Evolutionary conservation across 2,888 invertebrate genomes (phyloP).

Genomic region (Agonopterix subpropinquella): DNA sequence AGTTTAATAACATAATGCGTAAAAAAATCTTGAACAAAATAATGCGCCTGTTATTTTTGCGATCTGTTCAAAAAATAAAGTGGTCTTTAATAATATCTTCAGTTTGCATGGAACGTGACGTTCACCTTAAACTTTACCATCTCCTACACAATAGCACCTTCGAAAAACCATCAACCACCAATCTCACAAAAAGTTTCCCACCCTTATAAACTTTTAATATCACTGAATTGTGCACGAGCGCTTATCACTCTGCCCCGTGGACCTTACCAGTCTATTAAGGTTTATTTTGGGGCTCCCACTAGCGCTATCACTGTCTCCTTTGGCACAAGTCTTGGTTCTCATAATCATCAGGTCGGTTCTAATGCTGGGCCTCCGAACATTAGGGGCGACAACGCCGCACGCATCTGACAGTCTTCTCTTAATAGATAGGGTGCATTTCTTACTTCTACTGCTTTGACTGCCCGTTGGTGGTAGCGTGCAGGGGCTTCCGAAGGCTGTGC

Average conservation of each 20-base stretch:
- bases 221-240: constrained; percentile 69
- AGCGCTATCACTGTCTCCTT: constrained; percentile 79
- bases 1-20: too few species aligned
- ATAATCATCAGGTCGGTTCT: constrained; percentile 92
- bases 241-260: constrained; percentile 61
- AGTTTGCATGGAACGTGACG: too few species aligned
- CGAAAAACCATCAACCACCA: too few species aligned
- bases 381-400: constrained; percentile 92
- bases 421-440: constrained; percentile 87
- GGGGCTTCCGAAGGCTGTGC: constrained; percentile 84
- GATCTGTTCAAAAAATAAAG: too few species aligned
- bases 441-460: constrained; percentile 78
- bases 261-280: constrained; percentile 63
- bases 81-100: too few species aligned
- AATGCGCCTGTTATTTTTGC: too few species aligned
- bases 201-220: constrained; percentile 23
- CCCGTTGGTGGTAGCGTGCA: constrained; percentile 83
- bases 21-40: too few species aligned
- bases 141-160: too few species aligned
- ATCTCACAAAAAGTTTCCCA: too few species aligned
- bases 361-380: constrained; percentile 90
- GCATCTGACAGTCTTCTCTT: constrained; percentile 90
- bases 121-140: too few species aligned
- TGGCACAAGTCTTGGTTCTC: constrained; percentile 87
- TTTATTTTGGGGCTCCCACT: constrained; percentile 71